These are phyloP conservation scores for Hirtodrosophila confusa DNA, from an alignment of 2,888 invertebrate species.

Conservation along the genomic window DNA sequence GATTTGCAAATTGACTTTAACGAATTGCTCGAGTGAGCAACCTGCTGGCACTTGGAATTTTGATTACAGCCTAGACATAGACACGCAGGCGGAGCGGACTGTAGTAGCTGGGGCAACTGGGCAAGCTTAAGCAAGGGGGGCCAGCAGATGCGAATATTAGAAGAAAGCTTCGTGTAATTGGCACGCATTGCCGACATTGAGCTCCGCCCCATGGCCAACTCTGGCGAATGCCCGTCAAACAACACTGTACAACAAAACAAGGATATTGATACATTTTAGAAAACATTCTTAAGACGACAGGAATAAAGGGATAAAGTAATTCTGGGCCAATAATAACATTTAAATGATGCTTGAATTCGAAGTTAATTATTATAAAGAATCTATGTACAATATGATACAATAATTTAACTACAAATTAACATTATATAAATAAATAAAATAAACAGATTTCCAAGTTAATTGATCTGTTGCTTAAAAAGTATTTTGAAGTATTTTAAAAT, in stretches of 20 bases:
- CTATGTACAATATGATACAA: too few species aligned
- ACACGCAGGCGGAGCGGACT: neutral
- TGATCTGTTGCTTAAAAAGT: too few species aligned
- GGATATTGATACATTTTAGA: neutral
- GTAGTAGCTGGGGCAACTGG: neutral
- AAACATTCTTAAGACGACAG: neutral
- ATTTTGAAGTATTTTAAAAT: too few species aligned
- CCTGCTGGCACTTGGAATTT: slow-evolving; percentile 73
- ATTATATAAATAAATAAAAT: too few species aligned
- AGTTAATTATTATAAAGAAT: too few species aligned
- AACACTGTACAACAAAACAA: slow-evolving; percentile 31
- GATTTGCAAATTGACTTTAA: slow-evolving; percentile 82
- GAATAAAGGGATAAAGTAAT: too few species aligned
- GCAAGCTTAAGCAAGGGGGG: neutral
- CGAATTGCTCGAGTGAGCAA: slow-evolving; percentile 77
- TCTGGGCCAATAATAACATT: too few species aligned
- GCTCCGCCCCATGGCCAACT: slow-evolving; percentile 25
- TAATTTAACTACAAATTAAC: too few species aligned
- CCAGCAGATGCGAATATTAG: slow-evolving; percentile 26
- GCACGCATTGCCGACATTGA: slow-evolving; percentile 57
- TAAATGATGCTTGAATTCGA: too few species aligned
- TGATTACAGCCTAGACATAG: slow-evolving; percentile 65
- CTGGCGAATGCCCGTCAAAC: slow-evolving; percentile 16
- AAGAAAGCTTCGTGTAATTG: slow-evolving; percentile 61
- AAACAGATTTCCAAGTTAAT: too few species aligned